These are phyloP conservation scores for Ailurus styani DNA, from an alignment of 2,113 vertebrate genomes.

Conservation along the genomic window DNA sequence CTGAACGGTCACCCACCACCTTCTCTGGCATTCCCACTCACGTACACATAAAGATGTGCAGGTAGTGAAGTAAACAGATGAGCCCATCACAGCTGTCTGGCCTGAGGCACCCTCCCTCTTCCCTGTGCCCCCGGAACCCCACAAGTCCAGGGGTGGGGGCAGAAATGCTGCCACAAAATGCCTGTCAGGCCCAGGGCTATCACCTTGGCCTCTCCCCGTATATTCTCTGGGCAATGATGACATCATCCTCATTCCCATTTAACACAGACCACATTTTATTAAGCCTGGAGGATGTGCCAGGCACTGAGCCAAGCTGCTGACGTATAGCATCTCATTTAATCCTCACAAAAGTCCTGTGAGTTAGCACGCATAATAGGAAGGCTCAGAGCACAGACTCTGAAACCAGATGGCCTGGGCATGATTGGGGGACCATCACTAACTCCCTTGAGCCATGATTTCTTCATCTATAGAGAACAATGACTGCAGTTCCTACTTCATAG, in stretches of 20 bases:
- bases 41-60: neutral
- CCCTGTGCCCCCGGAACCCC: neutral
- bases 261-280: neutral
- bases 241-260: neutral
- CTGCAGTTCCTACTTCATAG: neutral
- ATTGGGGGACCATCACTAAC: neutral
- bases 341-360: neutral
- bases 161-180: neutral
- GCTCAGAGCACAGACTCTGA: neutral
- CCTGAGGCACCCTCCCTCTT: neutral
- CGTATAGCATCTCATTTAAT: neutral
- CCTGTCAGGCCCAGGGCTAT: neutral
- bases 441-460: neutral
- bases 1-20: neutral
- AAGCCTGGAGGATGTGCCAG: neutral
- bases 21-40: neutral
- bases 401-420: neutral
- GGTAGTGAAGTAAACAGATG: neutral
- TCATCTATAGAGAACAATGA: neutral
- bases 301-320: neutral
- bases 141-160: neutral
- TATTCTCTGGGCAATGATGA: neutral
- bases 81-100: too few species aligned
- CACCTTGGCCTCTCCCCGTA: neutral
- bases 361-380: neutral